Percentiles rank a stretch among this genome's conserved stretches.
Conservation (phyloP, 2,113 vertebrate genomes). For the Pelecanus crispus region DNA sequence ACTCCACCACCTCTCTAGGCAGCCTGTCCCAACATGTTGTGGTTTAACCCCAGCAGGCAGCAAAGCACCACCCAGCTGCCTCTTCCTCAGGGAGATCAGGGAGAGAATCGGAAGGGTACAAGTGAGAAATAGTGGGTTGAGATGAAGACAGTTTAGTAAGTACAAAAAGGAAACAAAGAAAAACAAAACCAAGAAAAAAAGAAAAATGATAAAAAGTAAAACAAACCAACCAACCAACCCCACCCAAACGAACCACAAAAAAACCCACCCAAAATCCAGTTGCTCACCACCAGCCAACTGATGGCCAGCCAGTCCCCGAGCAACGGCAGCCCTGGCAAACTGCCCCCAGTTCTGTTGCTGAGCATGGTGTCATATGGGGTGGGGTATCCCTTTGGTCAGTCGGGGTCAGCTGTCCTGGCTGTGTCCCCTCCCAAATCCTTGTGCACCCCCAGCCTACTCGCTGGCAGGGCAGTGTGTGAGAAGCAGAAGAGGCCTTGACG, state of each 20-base stretch:
- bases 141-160: background rate
- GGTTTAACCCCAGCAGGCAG: background rate
- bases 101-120: background rate
- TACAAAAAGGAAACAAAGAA: background rate
- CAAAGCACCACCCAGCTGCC: too few relatives aligned
- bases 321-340: background rate
- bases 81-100: background rate
- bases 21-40: too few relatives aligned
- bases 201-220: background rate
- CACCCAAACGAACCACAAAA: background rate
- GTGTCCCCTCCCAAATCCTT: background rate
- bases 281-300: background rate
- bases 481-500: background rate
- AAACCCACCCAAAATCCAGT: rapidly evolving
- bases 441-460: background rate
- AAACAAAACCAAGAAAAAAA: background rate
- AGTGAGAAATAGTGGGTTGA: background rate
- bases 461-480: background rate
- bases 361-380: rapidly evolving
- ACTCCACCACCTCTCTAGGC: too few relatives aligned
- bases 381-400: background rate
- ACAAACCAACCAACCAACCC: rapidly evolving
- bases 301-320: background rate
- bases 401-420: background rate
- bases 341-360: background rate